Base-by-base conservation (phyloP, 53 echinoderm and acorn worm genomes). In the Patiria pectinifera region DNA sequence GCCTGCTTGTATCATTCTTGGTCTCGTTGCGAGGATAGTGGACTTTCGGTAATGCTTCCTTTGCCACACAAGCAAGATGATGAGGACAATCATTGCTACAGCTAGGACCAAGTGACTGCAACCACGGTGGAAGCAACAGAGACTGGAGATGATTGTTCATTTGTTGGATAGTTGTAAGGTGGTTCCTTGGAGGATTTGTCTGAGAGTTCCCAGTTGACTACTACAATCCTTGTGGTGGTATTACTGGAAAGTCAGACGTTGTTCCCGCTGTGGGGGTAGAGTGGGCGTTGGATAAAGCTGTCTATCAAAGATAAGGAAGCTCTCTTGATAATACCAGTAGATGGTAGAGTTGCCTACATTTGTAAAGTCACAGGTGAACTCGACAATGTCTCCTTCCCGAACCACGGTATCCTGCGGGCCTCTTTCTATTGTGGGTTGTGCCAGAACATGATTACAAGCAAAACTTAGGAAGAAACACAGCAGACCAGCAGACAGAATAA, bases 191-290 rank as follows among this genome's bases (percentile, higher is more conserved):
- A 23, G 1, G 77, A 22, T n/a, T 43, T 24, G 77, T 76, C 11
- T 26, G 26, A 2, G 77, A 24, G 77, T 22, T 59, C 48, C 26
- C 59, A 1, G 5, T 48, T 59, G 6, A 59, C 11, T 11, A 60
- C 83, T 12, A 43, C 92, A 79, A 78, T 61, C 45, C 80, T 78
- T 53, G 16, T 14, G 15, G 78, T 80, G 16, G 81, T 24, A 45
- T 92, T 86, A 43, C 86, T 76, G 3, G 87, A 80, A 45, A 92
- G 53, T 10, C 35, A 85, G 74, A 23, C 74, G 74, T 23, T 21
- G 74, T 74, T 4, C 9, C 19, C 6, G 24, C 23, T 74, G 22
- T 22, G 22, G 18, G 19, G 74, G 24, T 24, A 23, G 74, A 74
- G 74, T 1, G 2, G 74, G 9, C 3, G n/a, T 23, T n/a, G 22